These are phyloP conservation scores for Apostichopus japonicus DNA, from an alignment of 35 echinoderm and acorn worm genomes.

Conservation along the genomic window DNA sequence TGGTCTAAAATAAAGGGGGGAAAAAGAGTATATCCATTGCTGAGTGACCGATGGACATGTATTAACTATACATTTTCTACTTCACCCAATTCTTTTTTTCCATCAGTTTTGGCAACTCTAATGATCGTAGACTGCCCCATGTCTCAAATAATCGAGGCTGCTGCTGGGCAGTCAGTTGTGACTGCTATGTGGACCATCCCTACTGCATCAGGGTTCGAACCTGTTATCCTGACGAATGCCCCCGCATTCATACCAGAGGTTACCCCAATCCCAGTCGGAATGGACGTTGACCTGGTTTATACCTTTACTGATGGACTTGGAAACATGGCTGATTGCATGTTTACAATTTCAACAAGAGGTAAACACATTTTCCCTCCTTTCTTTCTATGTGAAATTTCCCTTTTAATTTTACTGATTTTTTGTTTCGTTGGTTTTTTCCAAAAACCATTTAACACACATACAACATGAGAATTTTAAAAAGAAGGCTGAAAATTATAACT, in stretches of 20 bases:
- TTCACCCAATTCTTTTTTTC: not conserved
- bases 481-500: too few species aligned
- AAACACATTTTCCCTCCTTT: not conserved
- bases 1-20: too few species aligned
- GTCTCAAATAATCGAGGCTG: not conserved
- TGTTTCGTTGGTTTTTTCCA: too few species aligned
- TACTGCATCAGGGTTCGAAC: conserved; percentile 11
- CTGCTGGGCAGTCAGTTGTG: not conserved
- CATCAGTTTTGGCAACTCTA: not conserved
- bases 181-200: conserved; percentile 19
- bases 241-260: not conserved
- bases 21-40: too few species aligned
- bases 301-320: conserved; percentile 38
- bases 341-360: conserved; percentile 31
- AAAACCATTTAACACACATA: too few species aligned
- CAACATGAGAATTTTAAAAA: too few species aligned
- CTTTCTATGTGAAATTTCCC: not conserved
- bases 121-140: conserved; percentile 3
- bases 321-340: conserved; percentile 26
- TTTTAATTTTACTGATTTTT: too few species aligned
- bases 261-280: not conserved
- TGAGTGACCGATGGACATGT: not conserved
- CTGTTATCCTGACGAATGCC: not conserved
- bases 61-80: not conserved
- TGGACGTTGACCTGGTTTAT: not conserved